Conservation (phyloP, 1,140 invertebrate genomes). For the Galleria mellonella region DNA sequence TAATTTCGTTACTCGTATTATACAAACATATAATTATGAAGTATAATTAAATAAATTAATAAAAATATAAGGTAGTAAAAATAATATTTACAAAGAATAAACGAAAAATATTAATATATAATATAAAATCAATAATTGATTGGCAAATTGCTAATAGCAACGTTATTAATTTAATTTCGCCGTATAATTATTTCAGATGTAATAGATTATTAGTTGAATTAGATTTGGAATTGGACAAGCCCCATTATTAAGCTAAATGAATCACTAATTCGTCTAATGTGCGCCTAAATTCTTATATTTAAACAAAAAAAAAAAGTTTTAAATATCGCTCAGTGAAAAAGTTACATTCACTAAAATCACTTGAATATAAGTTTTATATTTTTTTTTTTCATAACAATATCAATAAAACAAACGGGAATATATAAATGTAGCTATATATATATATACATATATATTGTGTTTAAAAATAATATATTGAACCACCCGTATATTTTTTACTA, state of each 20-base stretch:
- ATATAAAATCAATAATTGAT: no score
- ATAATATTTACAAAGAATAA: no score
- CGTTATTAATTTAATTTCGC: no score
- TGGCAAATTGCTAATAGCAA: not conserved
- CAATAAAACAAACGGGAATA: conserved; percentile 33
- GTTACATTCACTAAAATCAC: conserved; percentile 7
- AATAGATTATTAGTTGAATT: no score
- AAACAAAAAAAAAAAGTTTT: not conserved
- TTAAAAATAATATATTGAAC: conserved; percentile 56
- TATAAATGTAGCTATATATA: conserved; percentile 14
- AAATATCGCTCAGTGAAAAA: no score
- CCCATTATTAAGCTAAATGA: conserved; percentile 28
- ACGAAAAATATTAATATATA: no score
- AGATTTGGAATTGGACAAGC: conserved; percentile 36
- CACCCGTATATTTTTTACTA: conserved; percentile 64
- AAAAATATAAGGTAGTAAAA: no score
- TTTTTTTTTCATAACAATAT: conserved; percentile 9
- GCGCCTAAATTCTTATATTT: conserved; percentile 18
- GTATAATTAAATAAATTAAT: not conserved
- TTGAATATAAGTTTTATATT: conserved; percentile 21
- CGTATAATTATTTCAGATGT: no score
- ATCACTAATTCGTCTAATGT: conserved; percentile 33
- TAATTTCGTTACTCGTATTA: no score
- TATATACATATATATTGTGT: conserved; percentile 2
- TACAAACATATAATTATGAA: no score